Base-by-base conservation (phyloP, 1,140 invertebrate genomes). In the Eriocheir sinensis region DNA sequence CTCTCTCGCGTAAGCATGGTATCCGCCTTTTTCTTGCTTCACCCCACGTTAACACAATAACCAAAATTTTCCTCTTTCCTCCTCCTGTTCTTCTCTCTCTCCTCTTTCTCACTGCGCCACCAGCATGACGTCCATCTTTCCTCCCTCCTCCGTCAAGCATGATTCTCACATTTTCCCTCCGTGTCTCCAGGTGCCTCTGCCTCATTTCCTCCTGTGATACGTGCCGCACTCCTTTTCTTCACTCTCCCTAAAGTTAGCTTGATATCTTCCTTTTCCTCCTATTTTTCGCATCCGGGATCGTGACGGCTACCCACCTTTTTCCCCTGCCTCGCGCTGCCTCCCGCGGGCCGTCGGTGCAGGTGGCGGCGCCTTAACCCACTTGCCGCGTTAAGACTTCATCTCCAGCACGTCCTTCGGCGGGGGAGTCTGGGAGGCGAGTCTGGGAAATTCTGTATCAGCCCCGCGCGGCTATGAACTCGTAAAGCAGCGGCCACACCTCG, bases 381-480 rank as follows among this genome's bases (percentile, higher is more conserved):
- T 72, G 60, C 60, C 60, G 60, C 60, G 60, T 72, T 72, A 72
- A n/a, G 60, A 72, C 60, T 72, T 72, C 60, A 72, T 72, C 60
- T 72, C 21, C 60, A 72, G 60, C 60, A 72, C 60, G 60, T 72
- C 60, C 27, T 72, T n/a, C 0, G 60, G 1, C 8, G 60, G 21
- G 6, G 60, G 27, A 72, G 60, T 72, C 21, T 72, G 6, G 60
- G 60, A 72, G 60, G 60, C 21, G n/a, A 72, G 21, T n/a, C 60
- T 4, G n/a, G 27, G 60, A 72, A 72, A 72, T 72, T 72, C 60
- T 72, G 60, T 72, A 72, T 72, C 60, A 27, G 27, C 60, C 60
- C 60, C 27, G 12, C 60, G 12, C 6, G 60, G 60, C 60, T 72
- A 72, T 72, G 60, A 72, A 72, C 27, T 72, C 60, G 60, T 72